phyloP scores from a whole-genome alignment of 2,113 vertebrate species.

The Brachypodius melanocephalos region DNA sequence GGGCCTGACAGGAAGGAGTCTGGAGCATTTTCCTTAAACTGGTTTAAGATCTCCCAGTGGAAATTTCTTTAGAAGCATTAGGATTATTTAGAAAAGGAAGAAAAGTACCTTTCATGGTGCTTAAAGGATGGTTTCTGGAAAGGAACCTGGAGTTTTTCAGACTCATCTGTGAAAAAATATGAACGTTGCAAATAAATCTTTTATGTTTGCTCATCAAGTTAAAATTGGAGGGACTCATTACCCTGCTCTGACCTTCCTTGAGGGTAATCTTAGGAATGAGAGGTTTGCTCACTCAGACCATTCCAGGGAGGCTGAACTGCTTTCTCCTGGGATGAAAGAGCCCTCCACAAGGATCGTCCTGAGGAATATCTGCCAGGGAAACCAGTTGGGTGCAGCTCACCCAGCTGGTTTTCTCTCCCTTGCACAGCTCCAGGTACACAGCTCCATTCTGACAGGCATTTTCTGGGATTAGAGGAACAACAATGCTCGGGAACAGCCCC shows the following conservation, averaged over 20 bases:
- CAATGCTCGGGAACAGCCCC: fast-evolving
- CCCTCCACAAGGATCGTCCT: background rate
- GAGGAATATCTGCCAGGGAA: background rate
- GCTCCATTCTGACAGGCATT: background rate
- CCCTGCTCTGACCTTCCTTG: background rate
- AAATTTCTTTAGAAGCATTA: background rate
- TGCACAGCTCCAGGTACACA: background rate
- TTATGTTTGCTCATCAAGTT: background rate
- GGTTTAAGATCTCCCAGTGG: background rate
- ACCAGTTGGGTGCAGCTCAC: background rate
- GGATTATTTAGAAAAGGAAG: background rate
- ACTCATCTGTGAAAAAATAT: background rate
- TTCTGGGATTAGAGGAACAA: background rate
- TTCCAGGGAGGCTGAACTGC: background rate
- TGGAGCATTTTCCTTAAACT: background rate
- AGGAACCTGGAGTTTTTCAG: background rate
- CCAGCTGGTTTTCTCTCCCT: background rate
- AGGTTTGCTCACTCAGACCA: background rate
- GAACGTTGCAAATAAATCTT: background rate
- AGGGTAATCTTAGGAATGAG: background rate
- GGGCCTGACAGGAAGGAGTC: background rate
- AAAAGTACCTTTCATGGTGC: background rate
- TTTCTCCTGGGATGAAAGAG: background rate
- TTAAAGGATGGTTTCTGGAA: background rate
- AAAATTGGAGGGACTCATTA: background rate